These are phyloP conservation scores for Dermatemys mawii DNA, from an alignment of 2,113 vertebrate species.

Conservation along the genomic window DNA sequence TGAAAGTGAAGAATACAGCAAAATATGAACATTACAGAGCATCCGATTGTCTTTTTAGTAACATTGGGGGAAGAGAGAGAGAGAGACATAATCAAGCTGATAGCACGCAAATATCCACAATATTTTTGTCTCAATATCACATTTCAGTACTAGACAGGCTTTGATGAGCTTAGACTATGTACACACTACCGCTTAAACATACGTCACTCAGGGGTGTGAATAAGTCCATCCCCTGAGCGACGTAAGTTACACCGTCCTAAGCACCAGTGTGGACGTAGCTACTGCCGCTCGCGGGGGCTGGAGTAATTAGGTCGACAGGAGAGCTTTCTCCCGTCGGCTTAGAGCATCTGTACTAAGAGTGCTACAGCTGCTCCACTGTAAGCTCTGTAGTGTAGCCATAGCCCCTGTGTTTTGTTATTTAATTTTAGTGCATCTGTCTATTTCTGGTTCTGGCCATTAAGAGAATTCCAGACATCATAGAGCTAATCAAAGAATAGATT, in stretches of 20 bases:
- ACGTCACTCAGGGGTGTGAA: too few species aligned
- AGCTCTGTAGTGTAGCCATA: neutral
- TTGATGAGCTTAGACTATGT: neutral
- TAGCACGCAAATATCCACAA: neutral
- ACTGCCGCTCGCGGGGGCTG: too few species aligned
- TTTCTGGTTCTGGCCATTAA: neutral
- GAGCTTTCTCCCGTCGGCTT: too few species aligned
- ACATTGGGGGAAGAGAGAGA: neutral
- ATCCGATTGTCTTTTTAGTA: neutral
- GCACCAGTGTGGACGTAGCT: too few species aligned
- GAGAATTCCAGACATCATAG: neutral
- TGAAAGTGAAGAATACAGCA: neutral
- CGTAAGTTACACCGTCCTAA: too few species aligned
- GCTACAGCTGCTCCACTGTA: too few species aligned
- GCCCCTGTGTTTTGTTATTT: neutral
- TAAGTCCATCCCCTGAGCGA: too few species aligned
- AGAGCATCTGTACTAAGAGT: too few species aligned
- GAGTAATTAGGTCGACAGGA: too few species aligned
- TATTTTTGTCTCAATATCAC: neutral
- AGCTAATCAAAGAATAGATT: neutral
- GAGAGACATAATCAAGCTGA: neutral
- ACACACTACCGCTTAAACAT: too few species aligned
- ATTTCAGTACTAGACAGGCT: neutral
- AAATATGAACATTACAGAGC: neutral
- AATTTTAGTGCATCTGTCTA: fast-evolving